Conservation (phyloP, 2,888 invertebrate genomes). For the Coremacera marginata region DNA sequence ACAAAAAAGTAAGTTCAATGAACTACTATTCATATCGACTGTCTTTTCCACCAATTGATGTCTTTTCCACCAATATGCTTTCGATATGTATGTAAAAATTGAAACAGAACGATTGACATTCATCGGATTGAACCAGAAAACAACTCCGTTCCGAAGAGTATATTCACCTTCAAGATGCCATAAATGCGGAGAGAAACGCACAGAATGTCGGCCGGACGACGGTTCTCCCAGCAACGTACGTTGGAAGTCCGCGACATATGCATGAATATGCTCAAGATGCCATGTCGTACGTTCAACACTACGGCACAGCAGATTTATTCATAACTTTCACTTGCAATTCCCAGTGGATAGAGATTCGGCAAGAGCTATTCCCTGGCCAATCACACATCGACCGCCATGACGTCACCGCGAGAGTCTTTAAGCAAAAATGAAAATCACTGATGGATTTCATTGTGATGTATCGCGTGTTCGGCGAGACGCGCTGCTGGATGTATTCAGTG, state of each 20-base stretch:
- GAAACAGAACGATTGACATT: slow-evolving; percentile 56
- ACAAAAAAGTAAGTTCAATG: slow-evolving; percentile 39
- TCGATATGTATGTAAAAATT: slow-evolving; percentile 61
- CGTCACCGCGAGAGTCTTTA: slow-evolving; percentile 32
- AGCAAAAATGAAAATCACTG: slow-evolving; percentile 31
- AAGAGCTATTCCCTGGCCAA: slow-evolving; percentile 18
- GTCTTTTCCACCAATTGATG: slow-evolving; percentile 33
- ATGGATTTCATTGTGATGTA: slow-evolving; percentile 37
- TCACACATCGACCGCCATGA: slow-evolving; percentile 17
- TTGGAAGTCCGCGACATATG: slow-evolving; percentile 39
- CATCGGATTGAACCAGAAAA: slow-evolving; percentile 40
- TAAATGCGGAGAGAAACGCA: slow-evolving; percentile 26
- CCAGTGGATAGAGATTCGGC: slow-evolving; percentile 28
- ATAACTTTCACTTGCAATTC: too few species aligned
- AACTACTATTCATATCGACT: slow-evolving; percentile 37
- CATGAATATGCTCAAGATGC: slow-evolving; percentile 37
- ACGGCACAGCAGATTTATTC: slow-evolving; percentile 22
- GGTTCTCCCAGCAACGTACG: slow-evolving; percentile 29
- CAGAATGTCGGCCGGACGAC: slow-evolving; percentile 3
- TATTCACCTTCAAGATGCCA: slow-evolving; percentile 30
- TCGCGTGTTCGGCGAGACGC: slow-evolving; percentile 43
- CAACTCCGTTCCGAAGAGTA: slow-evolving; percentile 33
- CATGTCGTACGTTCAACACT: slow-evolving; percentile 33
- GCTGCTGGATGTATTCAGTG: slow-evolving; percentile 50
- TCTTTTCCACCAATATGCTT: slow-evolving; percentile 59